Conservation (phyloP, 1,140 invertebrate genomes). For the Paraescarpia echinospica region DNA sequence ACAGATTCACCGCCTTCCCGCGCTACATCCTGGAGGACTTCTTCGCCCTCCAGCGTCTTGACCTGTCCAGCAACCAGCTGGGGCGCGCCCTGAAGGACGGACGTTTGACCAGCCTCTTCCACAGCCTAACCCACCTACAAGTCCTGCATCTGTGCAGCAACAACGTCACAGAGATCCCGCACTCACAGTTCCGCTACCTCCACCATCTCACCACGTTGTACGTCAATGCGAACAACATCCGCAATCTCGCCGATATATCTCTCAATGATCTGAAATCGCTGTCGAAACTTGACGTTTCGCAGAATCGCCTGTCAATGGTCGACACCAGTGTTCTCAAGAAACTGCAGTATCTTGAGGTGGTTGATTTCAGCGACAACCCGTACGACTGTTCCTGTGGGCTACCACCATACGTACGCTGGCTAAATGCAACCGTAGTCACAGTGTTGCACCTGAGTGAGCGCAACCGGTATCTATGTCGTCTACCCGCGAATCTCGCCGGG, state of each 20-base stretch:
- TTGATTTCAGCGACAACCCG: slow-evolving; percentile 28
- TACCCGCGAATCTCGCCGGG: not conserved
- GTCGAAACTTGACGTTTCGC: slow-evolving; percentile 19
- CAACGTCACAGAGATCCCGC: slow-evolving; percentile 13
- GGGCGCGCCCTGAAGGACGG: slow-evolving; percentile 6
- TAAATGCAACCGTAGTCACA: slow-evolving; percentile 20
- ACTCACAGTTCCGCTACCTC: slow-evolving; percentile 9
- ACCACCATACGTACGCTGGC: slow-evolving; percentile 22
- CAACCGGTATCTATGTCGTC: not conserved
- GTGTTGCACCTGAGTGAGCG: not conserved
- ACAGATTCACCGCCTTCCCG: slow-evolving; percentile 20
- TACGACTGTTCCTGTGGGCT: slow-evolving; percentile 28
- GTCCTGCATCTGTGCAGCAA: not conserved
- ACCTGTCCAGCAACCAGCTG: slow-evolving; percentile 27
- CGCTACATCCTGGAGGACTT: slow-evolving; percentile 11
- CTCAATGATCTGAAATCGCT: slow-evolving; percentile 17
- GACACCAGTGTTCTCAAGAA: slow-evolving; percentile 19
- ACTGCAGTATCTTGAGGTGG: slow-evolving; percentile 23
- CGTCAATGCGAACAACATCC: slow-evolving; percentile 22
- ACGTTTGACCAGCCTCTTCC: not conserved
- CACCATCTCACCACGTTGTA: slow-evolving; percentile 18
- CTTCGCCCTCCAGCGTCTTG: slow-evolving; percentile 14
- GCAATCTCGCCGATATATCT: not conserved
- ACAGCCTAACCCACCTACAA: slow-evolving; percentile 18
- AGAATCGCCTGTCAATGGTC: slow-evolving; percentile 21